Conservation (phyloP, 2,113 vertebrate genomes). For the Piaya cayana region DNA sequence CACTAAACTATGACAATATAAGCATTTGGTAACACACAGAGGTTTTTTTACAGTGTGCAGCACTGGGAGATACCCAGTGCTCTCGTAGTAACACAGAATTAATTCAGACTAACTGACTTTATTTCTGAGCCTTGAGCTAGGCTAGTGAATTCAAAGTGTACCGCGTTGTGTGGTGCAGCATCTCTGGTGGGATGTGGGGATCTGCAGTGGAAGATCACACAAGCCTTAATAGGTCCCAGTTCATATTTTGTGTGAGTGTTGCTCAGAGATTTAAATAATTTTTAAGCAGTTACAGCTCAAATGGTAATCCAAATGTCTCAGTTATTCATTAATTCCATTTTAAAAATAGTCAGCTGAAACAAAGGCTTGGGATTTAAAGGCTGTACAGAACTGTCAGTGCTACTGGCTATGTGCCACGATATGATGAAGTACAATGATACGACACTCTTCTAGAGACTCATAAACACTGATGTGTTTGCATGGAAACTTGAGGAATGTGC, state of each 20-base stretch:
- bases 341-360: neutral
- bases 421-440: accelerated
- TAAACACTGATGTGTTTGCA: accelerated
- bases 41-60: neutral
- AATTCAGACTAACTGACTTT: neutral
- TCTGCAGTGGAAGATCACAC: neutral
- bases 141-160: neutral
- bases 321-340: neutral
- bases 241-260: neutral
- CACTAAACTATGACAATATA: neutral
- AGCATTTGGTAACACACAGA: neutral
- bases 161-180: neutral
- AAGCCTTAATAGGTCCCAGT: neutral
- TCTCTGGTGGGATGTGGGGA: neutral
- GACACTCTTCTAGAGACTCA: neutral
- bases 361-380: neutral
- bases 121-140: neutral
- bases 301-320: neutral
- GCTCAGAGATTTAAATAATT: neutral
- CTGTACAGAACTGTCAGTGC: neutral
- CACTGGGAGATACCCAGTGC: neutral
- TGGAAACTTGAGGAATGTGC: neutral
- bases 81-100: neutral
- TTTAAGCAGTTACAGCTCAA: neutral
- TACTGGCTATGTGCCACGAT: neutral